Evolutionary conservation across 2,797 vertebrate species (phyloP), one percentile per base, ranked within the genome.

Genomic region (Triplophysa yarkandensis): DNA sequence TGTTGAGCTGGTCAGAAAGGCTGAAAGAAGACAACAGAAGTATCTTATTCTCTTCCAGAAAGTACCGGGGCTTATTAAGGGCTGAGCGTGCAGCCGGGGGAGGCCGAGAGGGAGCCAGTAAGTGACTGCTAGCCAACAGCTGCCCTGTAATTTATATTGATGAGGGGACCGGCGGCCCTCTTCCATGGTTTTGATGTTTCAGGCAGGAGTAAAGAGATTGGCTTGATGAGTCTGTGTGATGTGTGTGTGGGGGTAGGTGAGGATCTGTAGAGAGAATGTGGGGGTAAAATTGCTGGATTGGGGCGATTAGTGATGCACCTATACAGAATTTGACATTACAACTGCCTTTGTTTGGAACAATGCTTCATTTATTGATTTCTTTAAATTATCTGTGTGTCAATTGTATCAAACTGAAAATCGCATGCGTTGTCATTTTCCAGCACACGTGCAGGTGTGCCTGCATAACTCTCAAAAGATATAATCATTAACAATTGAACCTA

Each of bases 61-160:
- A 79, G 77, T 60, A 44, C 74, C 75, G 69, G 66, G 63, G 32
- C 70, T 79, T 70, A 80, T 83, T 85, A 84, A 61, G 55, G 68
- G 60, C 61, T 54, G 60, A 73, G 70, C 28, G 13, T 46, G 60
- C 34, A 54, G 39, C 30, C 39, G 30, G 57, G 30, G 16, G 30
- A 68, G 61, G 48, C 61, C 30, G 48, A 77, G 63, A 65, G 67
- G 34, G 65, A 75, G 76, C 76, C 73, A 75, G 84, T 80, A 76
- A 65, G 82, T 76, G 83, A 44, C 81, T 89, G 89, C 88, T 88
- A 91, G 88, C 81, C 87, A 90, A 90, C 88, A 92, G 88, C 88
- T 91, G 90, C 89, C 90, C 86, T 89, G 86, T 92, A 91, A 91
- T 92, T 91, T 91, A 91, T 92, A 92, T 90, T 91, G 89, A 92